A percentile compares a stretch with the other conserved stretches of the same genome.
Evolutionary conservation across 2,113 vertebrate species (phyloP).

Genomic region (Macquaria australasica): DNA sequence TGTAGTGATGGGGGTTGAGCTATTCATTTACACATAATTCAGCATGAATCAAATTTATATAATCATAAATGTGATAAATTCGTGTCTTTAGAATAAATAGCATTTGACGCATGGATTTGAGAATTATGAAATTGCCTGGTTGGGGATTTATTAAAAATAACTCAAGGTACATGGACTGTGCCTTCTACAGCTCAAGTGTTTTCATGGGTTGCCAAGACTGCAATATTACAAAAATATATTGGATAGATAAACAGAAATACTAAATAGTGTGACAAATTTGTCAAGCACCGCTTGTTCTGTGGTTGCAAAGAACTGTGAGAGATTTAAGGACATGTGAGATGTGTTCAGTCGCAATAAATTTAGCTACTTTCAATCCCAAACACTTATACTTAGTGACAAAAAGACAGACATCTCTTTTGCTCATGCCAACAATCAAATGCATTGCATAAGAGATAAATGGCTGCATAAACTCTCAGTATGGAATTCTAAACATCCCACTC

Average conservation of each 20-base stretch:
- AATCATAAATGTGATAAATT: conserved; percentile 57
- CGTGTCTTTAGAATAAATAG: conserved; percentile 59
- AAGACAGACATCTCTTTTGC: conserved; percentile 17
- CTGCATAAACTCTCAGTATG: conserved; percentile 25
- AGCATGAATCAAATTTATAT: conserved; percentile 53
- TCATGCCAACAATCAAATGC: not conserved
- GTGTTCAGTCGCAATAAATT: conserved; percentile 4
- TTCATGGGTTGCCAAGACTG: conserved; percentile 66
- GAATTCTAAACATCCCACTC: conserved; percentile 10
- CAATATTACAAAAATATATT: conserved; percentile 51
- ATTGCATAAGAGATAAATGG: not conserved
- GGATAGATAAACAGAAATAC: conserved; percentile 54
- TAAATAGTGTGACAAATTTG: conserved; percentile 49
- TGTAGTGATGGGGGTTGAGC: conserved; percentile 32
- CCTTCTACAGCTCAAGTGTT: conserved; percentile 45
- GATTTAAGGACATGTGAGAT: conserved; percentile 37
- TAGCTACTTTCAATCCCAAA: conserved; percentile 10
- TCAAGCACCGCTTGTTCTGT: conserved; percentile 29
- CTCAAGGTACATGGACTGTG: conserved; percentile 59
- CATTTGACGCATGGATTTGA: conserved; percentile 56
- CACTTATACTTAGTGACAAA: not conserved
- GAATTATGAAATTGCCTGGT: conserved; percentile 65
- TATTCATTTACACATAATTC: conserved; percentile 62
- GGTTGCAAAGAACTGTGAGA: conserved; percentile 26
- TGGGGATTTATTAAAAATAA: conserved; percentile 71